Evolutionary conservation across 2,113 vertebrate genomes (phyloP).

Genomic region (Rhabdornis inornatus): DNA sequence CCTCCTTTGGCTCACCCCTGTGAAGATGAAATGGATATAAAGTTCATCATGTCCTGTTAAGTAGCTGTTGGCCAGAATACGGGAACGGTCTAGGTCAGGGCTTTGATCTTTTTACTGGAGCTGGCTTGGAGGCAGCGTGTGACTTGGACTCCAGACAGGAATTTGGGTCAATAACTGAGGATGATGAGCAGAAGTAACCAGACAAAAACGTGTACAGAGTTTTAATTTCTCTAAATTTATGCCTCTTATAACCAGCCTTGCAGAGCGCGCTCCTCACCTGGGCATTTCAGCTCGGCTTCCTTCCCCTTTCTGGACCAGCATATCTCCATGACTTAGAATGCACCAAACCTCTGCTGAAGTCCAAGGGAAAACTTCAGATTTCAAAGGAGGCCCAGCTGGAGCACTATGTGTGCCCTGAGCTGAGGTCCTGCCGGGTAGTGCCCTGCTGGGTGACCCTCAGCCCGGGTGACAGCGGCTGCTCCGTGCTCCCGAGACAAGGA

Average conservation of each 20-base stretch:
- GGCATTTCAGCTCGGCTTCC: rapidly evolving
- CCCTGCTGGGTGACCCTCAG: rapidly evolving
- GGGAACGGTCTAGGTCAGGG: not conserved
- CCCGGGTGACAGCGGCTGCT: rapidly evolving
- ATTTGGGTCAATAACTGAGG: not conserved
- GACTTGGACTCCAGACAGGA: conserved; percentile 26
- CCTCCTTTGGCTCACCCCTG: not conserved
- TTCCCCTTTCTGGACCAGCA: not conserved
- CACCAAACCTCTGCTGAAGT: not conserved
- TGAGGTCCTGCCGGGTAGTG: rapidly evolving
- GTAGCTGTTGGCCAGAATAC: not conserved
- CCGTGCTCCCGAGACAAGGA: rapidly evolving
- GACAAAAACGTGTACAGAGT: not conserved
- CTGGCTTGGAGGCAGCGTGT: not conserved
- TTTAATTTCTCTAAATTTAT: not conserved
- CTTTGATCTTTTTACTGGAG: conserved; percentile 41
- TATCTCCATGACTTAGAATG: not conserved
- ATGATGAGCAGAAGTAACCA: not conserved
- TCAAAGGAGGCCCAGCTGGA: not conserved
- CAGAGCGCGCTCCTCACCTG: rapidly evolving
- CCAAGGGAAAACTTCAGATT: not conserved
- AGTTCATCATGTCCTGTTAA: conserved; percentile 15
- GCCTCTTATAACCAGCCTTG: not conserved
- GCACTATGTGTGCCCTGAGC: not conserved
- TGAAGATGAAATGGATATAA: not conserved